phyloP scores from a whole-genome alignment of 2,113 vertebrate species.

The Lasiurus borealis region DNA sequence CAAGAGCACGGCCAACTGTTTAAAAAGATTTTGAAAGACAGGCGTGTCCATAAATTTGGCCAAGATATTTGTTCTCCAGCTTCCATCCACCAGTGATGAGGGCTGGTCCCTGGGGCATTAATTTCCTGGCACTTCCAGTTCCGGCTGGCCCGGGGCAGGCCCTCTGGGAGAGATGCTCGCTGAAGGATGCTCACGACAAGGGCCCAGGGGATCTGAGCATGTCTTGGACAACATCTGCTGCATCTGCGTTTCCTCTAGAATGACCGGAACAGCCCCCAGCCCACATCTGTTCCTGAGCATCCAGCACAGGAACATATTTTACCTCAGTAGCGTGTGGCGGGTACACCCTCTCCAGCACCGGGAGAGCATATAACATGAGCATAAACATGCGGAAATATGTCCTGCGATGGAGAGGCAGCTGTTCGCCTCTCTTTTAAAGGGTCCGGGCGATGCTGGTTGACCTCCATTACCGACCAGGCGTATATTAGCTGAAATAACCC shows the following conservation, averaged over 20 bases:
- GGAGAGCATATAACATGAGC: slow-evolving; percentile 7
- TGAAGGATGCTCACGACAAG: not conserved
- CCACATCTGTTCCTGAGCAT: not conserved
- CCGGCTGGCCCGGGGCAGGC: fast-evolving
- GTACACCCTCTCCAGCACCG: not conserved
- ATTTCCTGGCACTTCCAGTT: not conserved
- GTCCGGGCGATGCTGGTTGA: slow-evolving; percentile 75
- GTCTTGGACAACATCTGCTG: not conserved
- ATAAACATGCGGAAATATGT: slow-evolving; percentile 54
- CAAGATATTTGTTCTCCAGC: not conserved
- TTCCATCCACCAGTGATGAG: not conserved
- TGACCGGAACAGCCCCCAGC: slow-evolving; percentile 22
- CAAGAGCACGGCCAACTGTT: not conserved
- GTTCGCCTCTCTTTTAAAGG: slow-evolving; percentile 73
- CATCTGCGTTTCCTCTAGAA: not conserved
- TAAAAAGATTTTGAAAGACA: not conserved
- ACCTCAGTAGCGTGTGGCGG: not conserved
- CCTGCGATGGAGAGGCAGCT: slow-evolving; percentile 58
- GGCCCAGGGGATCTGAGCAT: not conserved
- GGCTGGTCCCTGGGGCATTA: not conserved
- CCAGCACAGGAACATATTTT: not conserved
- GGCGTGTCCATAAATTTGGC: not conserved
- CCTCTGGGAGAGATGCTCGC: not conserved
- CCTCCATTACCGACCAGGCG: slow-evolving; percentile 81
- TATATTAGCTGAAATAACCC: slow-evolving; percentile 87